Evolutionary conservation across 2,113 vertebrate genomes (phyloP), one percentile per base, ranked within the genome.

Genomic region (Nothocercus nigrocapillus): DNA sequence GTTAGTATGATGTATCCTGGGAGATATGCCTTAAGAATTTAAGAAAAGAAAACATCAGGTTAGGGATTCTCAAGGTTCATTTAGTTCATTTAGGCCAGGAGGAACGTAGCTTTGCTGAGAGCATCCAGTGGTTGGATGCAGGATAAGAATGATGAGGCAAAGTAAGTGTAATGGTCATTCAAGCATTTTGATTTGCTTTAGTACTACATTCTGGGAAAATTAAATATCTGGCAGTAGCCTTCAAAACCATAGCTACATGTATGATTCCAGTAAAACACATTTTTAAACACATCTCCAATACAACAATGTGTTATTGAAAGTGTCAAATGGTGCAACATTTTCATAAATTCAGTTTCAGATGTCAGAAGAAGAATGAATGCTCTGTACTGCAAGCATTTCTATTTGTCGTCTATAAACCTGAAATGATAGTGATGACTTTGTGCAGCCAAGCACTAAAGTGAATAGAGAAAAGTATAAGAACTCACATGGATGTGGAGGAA

Each of bases 391-490:
- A 70, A 94, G 72, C 56, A 85, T 94, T 93, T 85, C 72, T 90
- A 36, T 73, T 91, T 95, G 59, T 96, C 89, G 85, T 93, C 87
- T 76, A 70, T 91, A 90, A 89, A 94, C 93, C 78, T 67, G 34
- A 94, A 89, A 67, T 0, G 63, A 94, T 89, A 67, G 91, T 63
- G 59, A 51, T 47, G 66, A 82, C 49, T 91, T 73, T n/a, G 21
- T 93, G 72, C 53, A 87, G 84, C 94, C 86, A 89, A 87, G 66
- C 32, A 58, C 77, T 0, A 1, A 89, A 84, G 91, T 95, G 93
- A 95, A 81, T 94, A 69, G 44, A 62, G 82, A 89, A 85, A 83
- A 83, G 79, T 85, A 78, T 27, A 64, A 94, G 82, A 93, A 95
- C 75, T 79, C 89, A 38, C 64, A 88, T 56, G 75, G 64, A 56